Evolutionary conservation across 2,888 invertebrate species (phyloP), one percentile per base, ranked within the genome.

Genomic region (Balanococcus diminutus): DNA sequence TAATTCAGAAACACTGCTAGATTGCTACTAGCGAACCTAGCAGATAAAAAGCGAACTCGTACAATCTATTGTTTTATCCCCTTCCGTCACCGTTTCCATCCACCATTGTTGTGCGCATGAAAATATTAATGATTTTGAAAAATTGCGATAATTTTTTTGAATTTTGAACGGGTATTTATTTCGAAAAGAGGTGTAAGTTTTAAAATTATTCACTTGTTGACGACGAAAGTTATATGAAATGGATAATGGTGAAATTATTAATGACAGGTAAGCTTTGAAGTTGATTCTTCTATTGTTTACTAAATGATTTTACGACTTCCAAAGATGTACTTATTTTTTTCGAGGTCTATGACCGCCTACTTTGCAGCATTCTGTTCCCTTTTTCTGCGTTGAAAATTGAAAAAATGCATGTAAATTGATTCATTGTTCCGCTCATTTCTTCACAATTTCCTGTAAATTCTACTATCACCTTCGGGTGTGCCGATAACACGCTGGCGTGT

Each of bases 331-430:
- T 67, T 67, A 67, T 28, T 11, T 25, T 1, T 11, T 25, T 28
- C 11, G 61, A 67, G 61, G 61, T 67, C 61, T 67, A 67, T 67
- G 61, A 67, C 61, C 61, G 28, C 25, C 28, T 28, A 67, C 61
- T 14, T 25, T 19, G 19, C 16, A 56, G 56, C 9, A 25, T 67
- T 67, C 25, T 28, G 14, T 67, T 67, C 61, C 25, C 61, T 67
- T 28, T 25, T 25, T 14, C 61, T 22, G 61, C n/a, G 1, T 56
- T 19, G 56, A 56, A 56, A 22, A 19, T 56, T 3, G n/a, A 8
- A 36, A 36, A n/a, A 36, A 36, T 36, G 3, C 36, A 5, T 36
- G 36, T 8, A 36, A 8, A 3, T 5, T 36, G 36, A 36, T 36
- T 36, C n/a, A n/a, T n/a, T n/a, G n/a, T n/a, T n/a, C 8, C 8